Base-by-base conservation (phyloP, 2,797 vertebrate genomes). In the Sylvilagus floridanus region DNA sequence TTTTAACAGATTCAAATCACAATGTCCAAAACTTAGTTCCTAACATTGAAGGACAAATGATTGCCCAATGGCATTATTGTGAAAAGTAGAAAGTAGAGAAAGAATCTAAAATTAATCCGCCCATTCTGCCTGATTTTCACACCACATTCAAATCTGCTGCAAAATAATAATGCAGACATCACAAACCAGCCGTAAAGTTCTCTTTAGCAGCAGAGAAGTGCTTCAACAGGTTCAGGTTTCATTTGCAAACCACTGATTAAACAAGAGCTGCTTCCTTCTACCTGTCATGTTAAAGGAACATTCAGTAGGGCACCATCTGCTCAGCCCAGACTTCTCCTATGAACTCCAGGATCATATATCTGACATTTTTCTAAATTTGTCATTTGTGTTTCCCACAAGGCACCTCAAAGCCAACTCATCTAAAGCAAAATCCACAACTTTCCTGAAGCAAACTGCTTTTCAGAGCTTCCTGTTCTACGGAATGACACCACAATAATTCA, bases 71-170 rank as follows among this genome's bases (percentile, higher is more conserved):
- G 42, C 54, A 88, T 82, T 95, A 50, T 73, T 69, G 30, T 54
- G 68, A 93, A 91, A 91, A 89, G 28, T 21, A 69, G 50, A 94
- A 88, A 92, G 32, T 35, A 68, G 62, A 90, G 52, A 72, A 75
- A 19, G 16, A 84, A 22, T 92, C 82, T 88, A 88, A 88, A 96
- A 69, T 86, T 88, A 95, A 86, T 93, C 86, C 79, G 86, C 71
- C 86, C 71, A 96, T 79, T 78, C 65, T 66, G 47, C 22, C 73
- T 76, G 76, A 84, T 85, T 88, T 95, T 94, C 77, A 62, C 42
- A 66, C 54, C 37, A 76, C 60, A 66, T 78, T 95, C 63, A 92
- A 90, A 94, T 94, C 28, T 91, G 76, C 72, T 93, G 32, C 24
- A 73, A 87, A 93, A 93, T 63, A 95, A 50, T 68, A 81, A 91